Evolutionary conservation across 2,888 invertebrate species (phyloP).

Genomic region (Gasteruption jaculator): DNA sequence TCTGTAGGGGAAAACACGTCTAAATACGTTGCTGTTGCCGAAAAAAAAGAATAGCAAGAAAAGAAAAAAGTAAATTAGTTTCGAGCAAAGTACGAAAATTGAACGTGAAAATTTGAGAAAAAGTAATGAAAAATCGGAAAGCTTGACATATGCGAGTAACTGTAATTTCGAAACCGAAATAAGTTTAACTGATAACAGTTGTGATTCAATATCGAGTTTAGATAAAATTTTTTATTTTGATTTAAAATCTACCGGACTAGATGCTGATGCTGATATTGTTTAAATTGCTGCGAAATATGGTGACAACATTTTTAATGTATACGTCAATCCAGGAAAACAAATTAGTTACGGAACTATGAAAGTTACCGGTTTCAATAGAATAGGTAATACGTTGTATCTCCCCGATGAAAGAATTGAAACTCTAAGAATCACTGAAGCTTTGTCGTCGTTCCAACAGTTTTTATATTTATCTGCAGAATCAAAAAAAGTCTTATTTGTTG

Average conservation of each 20-base stretch:
- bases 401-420: too few relatives aligned
- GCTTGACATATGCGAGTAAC: conserved; percentile 1
- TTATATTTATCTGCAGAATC: too few relatives aligned
- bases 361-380: too few relatives aligned
- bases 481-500: too few relatives aligned
- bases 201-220: not conserved
- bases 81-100: conserved; percentile 1
- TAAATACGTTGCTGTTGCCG: conserved; percentile 1
- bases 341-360: too few relatives aligned
- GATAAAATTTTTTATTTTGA: not conserved
- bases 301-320: too few relatives aligned
- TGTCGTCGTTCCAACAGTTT: not conserved
- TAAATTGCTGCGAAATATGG: too few relatives aligned
- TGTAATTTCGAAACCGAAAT: not conserved
- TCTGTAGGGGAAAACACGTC: not conserved
- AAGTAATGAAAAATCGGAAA: conserved; percentile 2
- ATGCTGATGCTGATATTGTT: conserved; percentile 1
- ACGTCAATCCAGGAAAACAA: too few relatives aligned
- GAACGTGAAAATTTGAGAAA: conserved; percentile 1
- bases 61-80: conserved; percentile 1
- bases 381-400: too few relatives aligned
- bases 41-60: conserved; percentile 1
- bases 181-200: not conserved
- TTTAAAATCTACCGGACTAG: conserved; percentile 1
- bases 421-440: not conserved